Base-by-base conservation (phyloP, 37 sponge, comb jelly and placozoan genomes). In the Agelas oroides region DNA sequence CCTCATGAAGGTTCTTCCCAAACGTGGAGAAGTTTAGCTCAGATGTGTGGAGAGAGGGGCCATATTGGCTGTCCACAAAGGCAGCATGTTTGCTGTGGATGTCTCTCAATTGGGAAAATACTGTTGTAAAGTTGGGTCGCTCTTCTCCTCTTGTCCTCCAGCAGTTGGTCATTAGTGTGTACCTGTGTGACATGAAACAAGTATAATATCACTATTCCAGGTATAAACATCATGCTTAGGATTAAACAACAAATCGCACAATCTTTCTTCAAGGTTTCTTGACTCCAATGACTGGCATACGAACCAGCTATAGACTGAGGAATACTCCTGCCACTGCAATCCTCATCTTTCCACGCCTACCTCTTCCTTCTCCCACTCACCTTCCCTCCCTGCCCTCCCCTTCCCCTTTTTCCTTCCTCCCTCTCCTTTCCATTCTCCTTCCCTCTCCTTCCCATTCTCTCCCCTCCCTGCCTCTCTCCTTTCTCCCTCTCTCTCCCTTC, bases 121-220 rank as follows among this genome's bases (percentile, higher is more conserved):
- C 18, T 11, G 77, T 36, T 36, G 69, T 27, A 65, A 92, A 92
- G 59, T 68, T 72, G 13, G 89, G 93, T 58, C 89, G 59, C 35
- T 64, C 30, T 55, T 84, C 80, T 20, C 70, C 60, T 32, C 27
- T 64, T 31, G 56, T 39, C 5, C 52, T 58, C 89, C 93, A 92
- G 72, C 93, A 92, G 19, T 33, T 71, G 17, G 17, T 28, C 59
- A 92, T 35, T 58, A 92, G 59, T 18, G 54, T 23, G 53, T 87
- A 69, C 38, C 89, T 88, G 33, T 8, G 66, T 6, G 32, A 0
- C 5, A 67, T 17, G 21, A 65, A 70, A 71, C 12, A 65, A 38
- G 31, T 1, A 58, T 64, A 81, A 31, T 19, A 67, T 12, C 40
- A 30, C 46, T 46, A 46, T n/a, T n/a, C n/a, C n/a, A n/a, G n/a